Percentiles rank a stretch among this genome's conserved stretches.
These are phyloP conservation scores for Ceratoteleas bidentatus DNA, from an alignment of 1,140 invertebrate species.

Conservation along the genomic window DNA sequence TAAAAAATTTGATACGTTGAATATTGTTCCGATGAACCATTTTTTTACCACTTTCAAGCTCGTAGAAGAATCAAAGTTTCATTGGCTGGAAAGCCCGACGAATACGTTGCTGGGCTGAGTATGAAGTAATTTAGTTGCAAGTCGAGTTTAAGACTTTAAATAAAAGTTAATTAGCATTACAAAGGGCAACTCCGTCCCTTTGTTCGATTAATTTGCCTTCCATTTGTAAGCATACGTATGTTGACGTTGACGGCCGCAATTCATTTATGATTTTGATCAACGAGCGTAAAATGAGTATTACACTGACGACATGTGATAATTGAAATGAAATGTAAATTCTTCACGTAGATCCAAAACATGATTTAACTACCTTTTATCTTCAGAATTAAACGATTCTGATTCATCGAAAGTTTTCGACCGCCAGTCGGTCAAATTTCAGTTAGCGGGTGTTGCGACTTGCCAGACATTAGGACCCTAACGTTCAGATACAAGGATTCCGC, in stretches of 20 bases:
- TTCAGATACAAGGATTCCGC: constrained; percentile 69
- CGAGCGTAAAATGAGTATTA: no score
- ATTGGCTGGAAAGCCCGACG: not conserved
- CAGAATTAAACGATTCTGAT: constrained; percentile 1
- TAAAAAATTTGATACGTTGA: no score
- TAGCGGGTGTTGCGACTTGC: constrained; percentile 36
- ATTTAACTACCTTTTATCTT: no score
- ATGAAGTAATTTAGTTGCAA: constrained; percentile 52
- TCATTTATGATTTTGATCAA: constrained; percentile 41
- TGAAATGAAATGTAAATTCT: not conserved
- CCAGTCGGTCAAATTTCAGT: constrained; percentile 48
- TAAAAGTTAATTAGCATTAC: constrained; percentile 75
- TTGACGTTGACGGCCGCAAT: constrained; percentile 31
- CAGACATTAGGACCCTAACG: constrained; percentile 51
- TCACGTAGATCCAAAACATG: not conserved
- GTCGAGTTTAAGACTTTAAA: constrained; percentile 70
- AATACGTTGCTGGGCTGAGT: constrained; percentile 24
- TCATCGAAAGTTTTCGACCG: constrained; percentile 5
- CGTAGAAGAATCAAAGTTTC: constrained; percentile 32
- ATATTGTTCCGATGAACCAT: not conserved
- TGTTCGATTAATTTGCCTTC: constrained; percentile 67
- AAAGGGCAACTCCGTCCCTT: constrained; percentile 60
- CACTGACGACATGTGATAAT: not conserved
- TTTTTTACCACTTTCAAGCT: constrained; percentile 24
- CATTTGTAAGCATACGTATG: constrained; percentile 41